Conservation (phyloP, 2,888 invertebrate genomes). For the Hedya salicella region DNA sequence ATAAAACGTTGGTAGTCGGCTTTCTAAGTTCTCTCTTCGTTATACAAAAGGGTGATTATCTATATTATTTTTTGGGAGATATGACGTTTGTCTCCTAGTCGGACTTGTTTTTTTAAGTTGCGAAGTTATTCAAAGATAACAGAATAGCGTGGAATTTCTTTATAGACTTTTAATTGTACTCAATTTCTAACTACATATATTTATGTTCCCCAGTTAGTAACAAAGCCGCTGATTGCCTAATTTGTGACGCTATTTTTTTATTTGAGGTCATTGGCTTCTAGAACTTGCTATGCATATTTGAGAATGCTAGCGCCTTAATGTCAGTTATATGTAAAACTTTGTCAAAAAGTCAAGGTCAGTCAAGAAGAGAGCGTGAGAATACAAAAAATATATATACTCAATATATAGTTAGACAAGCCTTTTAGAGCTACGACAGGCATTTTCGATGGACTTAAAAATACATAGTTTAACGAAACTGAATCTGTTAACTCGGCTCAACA, state of each 20-base stretch:
- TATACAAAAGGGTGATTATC: background rate
- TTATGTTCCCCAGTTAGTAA: background rate
- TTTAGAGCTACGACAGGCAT: too few species aligned
- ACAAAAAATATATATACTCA: background rate
- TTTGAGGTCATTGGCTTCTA: constrained; percentile 3
- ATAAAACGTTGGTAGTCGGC: constrained; percentile 24
- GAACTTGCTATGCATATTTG: background rate
- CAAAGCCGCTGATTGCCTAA: constrained; percentile 1
- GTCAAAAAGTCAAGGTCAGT: background rate
- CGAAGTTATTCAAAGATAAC: constrained; percentile 10
- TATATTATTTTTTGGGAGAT: background rate
- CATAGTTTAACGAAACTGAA: too few species aligned
- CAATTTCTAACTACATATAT: constrained; percentile 5
- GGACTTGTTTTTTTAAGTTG: constrained; percentile 6
- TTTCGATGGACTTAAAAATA: too few species aligned
- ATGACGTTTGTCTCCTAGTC: background rate
- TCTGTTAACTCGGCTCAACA: too few species aligned
- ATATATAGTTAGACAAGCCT: background rate
- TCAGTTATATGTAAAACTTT: background rate
- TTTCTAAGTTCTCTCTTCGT: constrained; percentile 8
- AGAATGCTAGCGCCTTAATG: background rate
- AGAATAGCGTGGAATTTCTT: constrained; percentile 14
- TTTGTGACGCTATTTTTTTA: constrained; percentile 2
- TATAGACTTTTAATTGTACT: constrained; percentile 20
- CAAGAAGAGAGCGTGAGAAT: background rate